phyloP scores from a whole-genome alignment of 1,140 invertebrate species.

The Euglossa dilemma region DNA sequence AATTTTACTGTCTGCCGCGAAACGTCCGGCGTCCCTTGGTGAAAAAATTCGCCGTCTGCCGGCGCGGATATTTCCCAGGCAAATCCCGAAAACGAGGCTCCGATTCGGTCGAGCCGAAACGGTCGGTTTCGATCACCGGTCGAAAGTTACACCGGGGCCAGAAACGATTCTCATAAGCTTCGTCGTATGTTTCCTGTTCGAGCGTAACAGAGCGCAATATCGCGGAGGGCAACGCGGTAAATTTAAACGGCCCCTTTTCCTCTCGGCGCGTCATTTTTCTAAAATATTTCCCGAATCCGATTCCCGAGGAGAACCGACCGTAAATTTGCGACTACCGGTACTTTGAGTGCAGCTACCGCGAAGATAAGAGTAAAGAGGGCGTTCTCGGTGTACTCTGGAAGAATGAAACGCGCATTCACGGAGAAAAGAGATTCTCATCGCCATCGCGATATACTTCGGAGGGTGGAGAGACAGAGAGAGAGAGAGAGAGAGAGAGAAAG shows the following conservation, averaged over 20 bases:
- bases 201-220: too few relatives aligned
- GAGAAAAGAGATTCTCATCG: background rate
- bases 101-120: background rate
- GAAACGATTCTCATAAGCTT: too few relatives aligned
- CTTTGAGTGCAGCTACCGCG: background rate
- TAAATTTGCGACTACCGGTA: background rate
- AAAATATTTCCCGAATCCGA: background rate
- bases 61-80: background rate
- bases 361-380: too few relatives aligned
- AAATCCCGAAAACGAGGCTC: background rate
- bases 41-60: slow-evolving; percentile 15
- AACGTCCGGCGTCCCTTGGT: slow-evolving; percentile 14
- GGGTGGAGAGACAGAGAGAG: background rate
- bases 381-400: background rate
- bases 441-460: slow-evolving; percentile 10
- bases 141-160: background rate
- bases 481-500: background rate
- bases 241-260: too few relatives aligned
- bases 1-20: slow-evolving; percentile 58
- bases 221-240: too few relatives aligned
- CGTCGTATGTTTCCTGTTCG: too few relatives aligned
- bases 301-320: background rate
- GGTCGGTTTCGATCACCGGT: too few relatives aligned
- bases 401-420: background rate
- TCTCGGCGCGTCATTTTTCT: background rate